phyloP scores from a whole-genome alignment of 2,797 vertebrate species.

The Aselliscus stoliczkanus region DNA sequence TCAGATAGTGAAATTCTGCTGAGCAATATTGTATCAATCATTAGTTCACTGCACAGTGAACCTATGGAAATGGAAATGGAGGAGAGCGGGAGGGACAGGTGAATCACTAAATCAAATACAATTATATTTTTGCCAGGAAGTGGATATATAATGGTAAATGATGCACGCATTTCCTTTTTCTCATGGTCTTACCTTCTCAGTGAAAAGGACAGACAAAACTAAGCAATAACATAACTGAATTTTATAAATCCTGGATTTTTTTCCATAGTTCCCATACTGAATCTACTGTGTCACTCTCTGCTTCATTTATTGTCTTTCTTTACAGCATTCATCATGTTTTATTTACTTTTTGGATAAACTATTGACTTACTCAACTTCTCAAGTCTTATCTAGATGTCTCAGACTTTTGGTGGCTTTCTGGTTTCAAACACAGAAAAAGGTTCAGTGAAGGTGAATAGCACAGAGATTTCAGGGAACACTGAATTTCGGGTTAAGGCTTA shows the following conservation, averaged over 20 bases:
- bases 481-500: no score
- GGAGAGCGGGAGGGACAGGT: accelerated
- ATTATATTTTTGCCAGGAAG: not conserved
- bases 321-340: not conserved
- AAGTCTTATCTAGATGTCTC: not conserved
- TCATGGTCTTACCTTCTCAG: not conserved
- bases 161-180: not conserved
- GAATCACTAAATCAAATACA: not conserved
- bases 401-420: not conserved
- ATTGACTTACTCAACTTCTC: not conserved
- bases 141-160: no score
- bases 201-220: not conserved
- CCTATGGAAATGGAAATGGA: not conserved
- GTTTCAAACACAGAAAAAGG: not conserved
- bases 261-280: not conserved
- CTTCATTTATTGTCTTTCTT: not conserved
- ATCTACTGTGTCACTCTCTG: accelerated
- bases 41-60: not conserved
- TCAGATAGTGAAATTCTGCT: not conserved
- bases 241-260: not conserved
- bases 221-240: not conserved
- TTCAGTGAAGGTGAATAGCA: not conserved
- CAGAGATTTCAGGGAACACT: not conserved
- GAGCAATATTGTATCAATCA: not conserved
- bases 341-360: not conserved